Evolutionary conservation across 1,140 invertebrate species (phyloP), one percentile per base, ranked within the genome.

Genomic region (Drosophila miranda): DNA sequence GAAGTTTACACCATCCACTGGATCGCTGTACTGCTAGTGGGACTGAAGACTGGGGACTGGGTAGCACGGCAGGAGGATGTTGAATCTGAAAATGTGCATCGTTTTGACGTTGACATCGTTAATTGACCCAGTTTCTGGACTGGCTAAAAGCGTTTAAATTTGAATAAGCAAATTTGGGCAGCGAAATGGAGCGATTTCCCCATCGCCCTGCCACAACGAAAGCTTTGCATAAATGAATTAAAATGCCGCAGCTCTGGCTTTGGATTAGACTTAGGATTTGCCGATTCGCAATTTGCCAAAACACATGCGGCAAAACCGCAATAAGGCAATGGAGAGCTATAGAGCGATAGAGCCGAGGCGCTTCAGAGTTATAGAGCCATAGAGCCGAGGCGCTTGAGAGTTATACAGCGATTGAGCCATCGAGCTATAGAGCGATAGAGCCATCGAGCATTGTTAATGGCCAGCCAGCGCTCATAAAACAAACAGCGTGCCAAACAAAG

Each of bases 381-480:
- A 26, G 23, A 26, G 62, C 8, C 8, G 30, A 30, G 34, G 34
- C 73, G 51, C 53, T 68, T 54, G 34, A 68, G 73, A 76, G 70
- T 75, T 38, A 68, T 68, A 55, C 43, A 68, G 34, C 50, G 28
- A 26, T 26, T 26, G 49, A 62, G 44, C 14, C 8, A 30, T 34
- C 26, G 34, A 43, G 34, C 19, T 14, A 57, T 57, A 34, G 28
- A 30, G 45, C 66, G 53, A 70, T 78, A 56, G 48, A 72, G 66
- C 61, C 76, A 83, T 73, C 62, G 60, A 73, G 76, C 49, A 80
- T 86, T 80, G 72, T 83, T 80, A 80, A 86, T 84, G 81, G 81
- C 53, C 77, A 48, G 44, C 42, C 46, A 73, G 73, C 81, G 60
- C 62, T 69, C 66, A 69, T 69, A 69, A 68, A 68, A 69, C 66